phyloP scores from a whole-genome alignment of 2,113 vertebrate genomes.

The Herpailurus yagouaroundi region DNA sequence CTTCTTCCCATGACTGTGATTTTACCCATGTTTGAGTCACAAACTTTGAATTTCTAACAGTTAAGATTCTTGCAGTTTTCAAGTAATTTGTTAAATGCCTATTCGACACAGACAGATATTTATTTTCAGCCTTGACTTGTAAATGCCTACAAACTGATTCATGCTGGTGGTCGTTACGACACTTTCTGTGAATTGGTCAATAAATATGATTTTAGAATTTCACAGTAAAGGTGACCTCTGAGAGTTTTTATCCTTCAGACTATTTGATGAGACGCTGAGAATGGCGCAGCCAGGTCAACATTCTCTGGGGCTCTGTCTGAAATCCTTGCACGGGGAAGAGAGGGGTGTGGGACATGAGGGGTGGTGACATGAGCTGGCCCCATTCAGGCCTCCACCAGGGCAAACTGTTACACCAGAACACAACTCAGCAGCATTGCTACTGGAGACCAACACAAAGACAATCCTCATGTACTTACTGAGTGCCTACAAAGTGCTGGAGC shows the following conservation, averaged over 20 bases:
- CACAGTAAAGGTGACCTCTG: slow-evolving; percentile 83
- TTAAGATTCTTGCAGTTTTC: slow-evolving; percentile 78
- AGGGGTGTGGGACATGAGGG: accelerated
- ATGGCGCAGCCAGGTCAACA: neutral
- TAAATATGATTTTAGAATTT: slow-evolving; percentile 97
- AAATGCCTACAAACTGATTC: slow-evolving; percentile 83
- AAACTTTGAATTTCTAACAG: slow-evolving; percentile 79
- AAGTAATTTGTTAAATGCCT: slow-evolving; percentile 81
- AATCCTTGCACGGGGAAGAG: neutral
- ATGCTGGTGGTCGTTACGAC: slow-evolving; percentile 92
- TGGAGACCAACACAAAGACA: neutral
- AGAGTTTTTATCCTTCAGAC: slow-evolving; percentile 68
- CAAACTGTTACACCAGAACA: neutral
- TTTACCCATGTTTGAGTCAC: slow-evolving; percentile 70
- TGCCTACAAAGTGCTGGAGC: neutral
- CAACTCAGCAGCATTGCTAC: neutral
- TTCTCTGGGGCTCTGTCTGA: neutral
- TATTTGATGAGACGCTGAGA: neutral
- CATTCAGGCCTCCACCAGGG: neutral
- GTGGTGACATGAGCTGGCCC: neutral
- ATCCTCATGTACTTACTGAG: neutral
- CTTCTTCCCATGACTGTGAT: slow-evolving; percentile 61
- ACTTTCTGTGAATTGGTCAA: slow-evolving; percentile 97
- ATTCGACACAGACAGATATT: slow-evolving; percentile 81
- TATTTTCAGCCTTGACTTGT: slow-evolving; percentile 84